Evolutionary conservation across 2,113 vertebrate genomes (phyloP).

Genomic region (Alectura lathami): DNA sequence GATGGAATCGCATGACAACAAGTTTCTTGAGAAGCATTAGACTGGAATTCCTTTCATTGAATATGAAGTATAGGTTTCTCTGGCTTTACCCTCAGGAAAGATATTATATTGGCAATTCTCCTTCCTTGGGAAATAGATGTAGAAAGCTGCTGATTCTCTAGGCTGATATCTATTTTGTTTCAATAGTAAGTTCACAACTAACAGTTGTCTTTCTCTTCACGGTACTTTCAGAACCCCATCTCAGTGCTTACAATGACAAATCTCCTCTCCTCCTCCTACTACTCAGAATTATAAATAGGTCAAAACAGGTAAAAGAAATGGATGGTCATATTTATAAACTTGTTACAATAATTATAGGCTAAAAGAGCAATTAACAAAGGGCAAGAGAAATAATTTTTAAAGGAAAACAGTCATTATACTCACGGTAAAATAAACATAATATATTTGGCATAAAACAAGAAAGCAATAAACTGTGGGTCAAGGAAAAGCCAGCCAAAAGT

Average conservation of each 20-base stretch:
- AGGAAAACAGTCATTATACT: not conserved
- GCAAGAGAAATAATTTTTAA: not conserved
- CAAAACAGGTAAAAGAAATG: not conserved
- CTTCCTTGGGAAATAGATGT: not conserved
- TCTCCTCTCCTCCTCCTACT: not conserved
- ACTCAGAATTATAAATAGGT: not conserved
- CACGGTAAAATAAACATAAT: not conserved
- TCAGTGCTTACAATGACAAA: not conserved
- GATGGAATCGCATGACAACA: not conserved
- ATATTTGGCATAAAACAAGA: not conserved
- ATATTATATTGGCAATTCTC: not conserved
- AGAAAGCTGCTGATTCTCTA: not conserved
- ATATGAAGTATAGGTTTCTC: not conserved
- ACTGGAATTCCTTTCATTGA: not conserved
- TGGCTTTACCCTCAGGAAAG: not conserved
- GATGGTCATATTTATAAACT: not conserved
- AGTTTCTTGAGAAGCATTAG: not conserved
- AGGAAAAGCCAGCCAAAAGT: not conserved
- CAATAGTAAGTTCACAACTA: not conserved
- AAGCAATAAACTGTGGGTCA: not conserved
- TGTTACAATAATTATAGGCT: not conserved
- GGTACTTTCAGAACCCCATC: not conserved
- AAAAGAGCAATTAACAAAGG: not conserved
- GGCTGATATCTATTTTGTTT: not conserved
- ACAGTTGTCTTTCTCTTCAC: not conserved